Evolutionary conservation across 2,113 vertebrate genomes (phyloP), one percentile per base, ranked within the genome.

Genomic region (Gallinago paraguaiae): DNA sequence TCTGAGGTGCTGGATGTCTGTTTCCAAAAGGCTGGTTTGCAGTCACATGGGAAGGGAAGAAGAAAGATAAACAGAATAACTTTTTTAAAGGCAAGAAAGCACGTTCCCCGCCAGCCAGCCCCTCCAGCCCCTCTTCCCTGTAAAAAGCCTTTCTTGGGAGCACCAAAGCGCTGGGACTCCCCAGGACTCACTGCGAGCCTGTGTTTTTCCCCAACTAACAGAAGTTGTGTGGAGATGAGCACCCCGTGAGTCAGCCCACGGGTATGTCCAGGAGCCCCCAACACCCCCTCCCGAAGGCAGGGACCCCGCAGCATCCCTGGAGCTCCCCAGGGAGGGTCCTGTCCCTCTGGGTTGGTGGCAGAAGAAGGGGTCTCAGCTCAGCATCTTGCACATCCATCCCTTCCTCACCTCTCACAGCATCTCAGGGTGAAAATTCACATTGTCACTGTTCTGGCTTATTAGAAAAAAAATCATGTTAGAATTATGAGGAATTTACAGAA

Each of bases 241-340:
- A 45, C 8, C 11, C 48, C 5, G 0, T 17, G 31, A 65, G 19
- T 4, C 1, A 1, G 13, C 17, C 41, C 39, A 11, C 0, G 7
- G 45, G 23, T 23, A 2, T 5, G 11, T 10, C 35, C 8, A 6
- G 48, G 43, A 45, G 8, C 24, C 57, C 43, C 51, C 53, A 43
- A 1, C 5, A 2, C n/a, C 20, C 56, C 35, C 3, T 63, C 27
- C 11, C 2, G 0, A 39, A 2, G 14, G 75, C 33, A 18, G 3
- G 17, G 14, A 11, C 30, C 31, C 33, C 13, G 2, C 57, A 30
- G 39, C 43, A 1, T 2, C 57, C 11, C 0, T 4, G 61, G 13
- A n/a, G 60, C 45, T 33, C 70, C 56, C 78, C 2, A 5, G 13
- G 39, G 17, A 11, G 65, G 43, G 59, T 67, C 72, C 46, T 8